Percentiles rank a stretch among this genome's conserved stretches.
These are phyloP conservation scores for Epinephelus awoara DNA, from an alignment of 2,797 vertebrate genomes.

Conservation along the genomic window DNA sequence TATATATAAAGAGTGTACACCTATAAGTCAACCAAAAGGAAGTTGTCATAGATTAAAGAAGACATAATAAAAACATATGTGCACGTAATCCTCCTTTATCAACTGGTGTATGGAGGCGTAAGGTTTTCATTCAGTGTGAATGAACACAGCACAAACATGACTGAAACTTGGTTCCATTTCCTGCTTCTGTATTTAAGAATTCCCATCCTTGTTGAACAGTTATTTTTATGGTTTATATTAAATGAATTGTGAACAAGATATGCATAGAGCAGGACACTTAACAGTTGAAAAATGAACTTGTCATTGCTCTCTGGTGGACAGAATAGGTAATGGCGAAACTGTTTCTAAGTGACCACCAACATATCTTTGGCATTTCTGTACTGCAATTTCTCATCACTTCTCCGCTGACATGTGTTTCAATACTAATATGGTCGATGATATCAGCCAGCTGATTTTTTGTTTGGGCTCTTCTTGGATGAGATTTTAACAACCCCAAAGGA, in stretches of 20 bases:
- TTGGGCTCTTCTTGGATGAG: not conserved
- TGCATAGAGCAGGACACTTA: not conserved
- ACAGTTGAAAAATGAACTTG: not conserved
- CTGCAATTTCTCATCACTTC: not conserved
- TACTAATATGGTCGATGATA: not conserved
- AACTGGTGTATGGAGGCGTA: not conserved
- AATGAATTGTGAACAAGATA: not conserved
- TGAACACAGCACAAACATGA: not conserved
- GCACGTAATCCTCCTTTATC: not conserved
- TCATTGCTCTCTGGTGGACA: slow-evolving; percentile 24
- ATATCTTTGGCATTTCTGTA: not conserved
- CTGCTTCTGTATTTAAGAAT: slow-evolving; percentile 1
- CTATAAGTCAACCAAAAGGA: slow-evolving; percentile 32
- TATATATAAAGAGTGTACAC: slow-evolving; percentile 43
- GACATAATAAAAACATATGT: slow-evolving; percentile 8
- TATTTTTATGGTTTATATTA: not conserved
- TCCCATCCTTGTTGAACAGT: not conserved
- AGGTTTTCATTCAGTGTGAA: fast-evolving
- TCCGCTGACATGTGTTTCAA: too few species aligned
- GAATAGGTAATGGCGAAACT: not conserved
- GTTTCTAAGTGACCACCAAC: not conserved
- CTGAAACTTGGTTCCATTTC: not conserved
- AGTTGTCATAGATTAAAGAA: slow-evolving; percentile 27
- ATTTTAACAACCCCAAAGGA: not conserved
- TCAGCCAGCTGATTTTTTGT: not conserved